Evolutionary conservation across 2,888 invertebrate genomes (phyloP), one percentile per base, ranked within the genome.

Genomic region (Sphecodes monilicornis): DNA sequence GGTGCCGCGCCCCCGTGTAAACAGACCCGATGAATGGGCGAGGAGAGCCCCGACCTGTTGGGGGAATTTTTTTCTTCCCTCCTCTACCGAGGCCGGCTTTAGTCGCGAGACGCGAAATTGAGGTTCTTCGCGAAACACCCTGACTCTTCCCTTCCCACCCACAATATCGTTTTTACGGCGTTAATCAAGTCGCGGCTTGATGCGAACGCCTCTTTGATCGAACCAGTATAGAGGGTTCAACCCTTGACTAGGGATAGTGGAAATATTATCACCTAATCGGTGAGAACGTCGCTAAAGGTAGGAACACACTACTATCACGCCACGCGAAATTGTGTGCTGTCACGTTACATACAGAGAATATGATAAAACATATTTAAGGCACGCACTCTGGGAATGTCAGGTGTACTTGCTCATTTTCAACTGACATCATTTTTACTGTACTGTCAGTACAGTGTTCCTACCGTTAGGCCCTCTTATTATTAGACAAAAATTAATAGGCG

Each of bases 1-100:
- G 85, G 80, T 82, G 88, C 84, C 85, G 90, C 83, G 82, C 76
- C 77, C 78, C 80, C 86, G 84, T 90, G 90, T 89, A 89, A 90
- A 90, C 89, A 90, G 87, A 87, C 60, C 82, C 90, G 84, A 90
- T 90, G 87, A 90, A 90, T 89, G 87, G 86, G 83, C 84, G 86
- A 77, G 78, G 60, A 85, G 74, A 50, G 50, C 78, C 73, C 70
- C 78, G 80, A 72, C 46, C 71, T 22, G 46, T 26, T 64, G 70
- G 76, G 78, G 78, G 83, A 80, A 78, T 74, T 83, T 76, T 83
- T 71, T 76, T 32, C 60, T 60, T 32, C 54, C 54, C 60, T 73
- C 54, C 70, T 50, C 68, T 32, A 78, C 36, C 26, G 32, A 41
- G 79, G 64, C 72, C 32, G 46, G 70, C 72, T 82, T 86, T 86